Evolutionary conservation across 1,140 invertebrate genomes (phyloP).

Genomic region (Trichoplusia ni): DNA sequence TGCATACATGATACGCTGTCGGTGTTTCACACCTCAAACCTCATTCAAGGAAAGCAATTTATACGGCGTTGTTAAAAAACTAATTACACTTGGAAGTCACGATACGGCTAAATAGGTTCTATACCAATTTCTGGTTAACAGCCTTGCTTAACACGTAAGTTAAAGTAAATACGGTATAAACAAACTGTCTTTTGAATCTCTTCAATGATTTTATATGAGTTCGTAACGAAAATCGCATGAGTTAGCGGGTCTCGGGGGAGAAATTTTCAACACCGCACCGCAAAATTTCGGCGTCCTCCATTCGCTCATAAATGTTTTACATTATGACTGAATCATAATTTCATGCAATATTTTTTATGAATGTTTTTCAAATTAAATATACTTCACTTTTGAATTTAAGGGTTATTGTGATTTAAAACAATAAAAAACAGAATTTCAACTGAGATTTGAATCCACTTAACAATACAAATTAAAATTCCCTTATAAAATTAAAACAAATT

Average conservation of each 20-base stretch:
- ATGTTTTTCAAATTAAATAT: too few species aligned
- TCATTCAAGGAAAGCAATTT: background rate
- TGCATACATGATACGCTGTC: background rate
- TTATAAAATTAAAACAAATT: background rate
- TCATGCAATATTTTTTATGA: background rate
- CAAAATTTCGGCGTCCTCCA: conserved; percentile 18
- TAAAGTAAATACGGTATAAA: background rate
- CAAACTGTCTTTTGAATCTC: background rate
- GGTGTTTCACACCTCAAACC: background rate
- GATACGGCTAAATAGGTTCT: background rate
- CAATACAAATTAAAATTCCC: too few species aligned
- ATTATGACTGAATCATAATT: conserved; percentile 8
- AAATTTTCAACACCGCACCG: conserved; percentile 28
- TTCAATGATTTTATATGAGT: conserved; percentile 24
- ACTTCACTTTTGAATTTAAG: too few species aligned
- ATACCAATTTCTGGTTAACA: background rate
- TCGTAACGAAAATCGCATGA: conserved; percentile 30
- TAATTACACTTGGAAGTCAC: background rate
- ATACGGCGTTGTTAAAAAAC: conserved; percentile 3
- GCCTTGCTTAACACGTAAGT: background rate
- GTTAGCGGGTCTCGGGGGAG: conserved; percentile 23
- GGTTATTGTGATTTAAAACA: too few species aligned
- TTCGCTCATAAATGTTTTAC: conserved; percentile 7
- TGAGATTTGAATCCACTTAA: too few species aligned
- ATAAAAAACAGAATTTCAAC: too few species aligned